These are phyloP conservation scores for Cepaea nemoralis DNA, from an alignment of 1,140 invertebrate genomes.

Conservation along the genomic window DNA sequence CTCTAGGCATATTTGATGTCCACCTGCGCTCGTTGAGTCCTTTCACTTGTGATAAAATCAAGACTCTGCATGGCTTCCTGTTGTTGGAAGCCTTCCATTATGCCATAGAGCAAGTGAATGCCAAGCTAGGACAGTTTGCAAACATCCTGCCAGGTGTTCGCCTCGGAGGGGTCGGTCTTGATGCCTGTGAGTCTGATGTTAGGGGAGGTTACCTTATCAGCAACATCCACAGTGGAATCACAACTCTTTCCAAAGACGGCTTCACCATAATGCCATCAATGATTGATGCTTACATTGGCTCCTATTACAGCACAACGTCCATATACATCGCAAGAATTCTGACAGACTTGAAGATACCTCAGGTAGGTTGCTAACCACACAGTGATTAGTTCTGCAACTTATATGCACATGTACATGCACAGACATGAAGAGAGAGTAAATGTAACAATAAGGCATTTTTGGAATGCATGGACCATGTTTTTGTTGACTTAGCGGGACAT, in stretches of 20 bases:
- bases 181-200: slow-evolving; percentile 59
- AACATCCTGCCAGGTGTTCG: slow-evolving; percentile 58
- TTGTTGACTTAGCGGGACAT: no score
- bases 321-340: slow-evolving; percentile 63
- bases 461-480: no score
- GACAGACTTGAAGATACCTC: slow-evolving; percentile 79
- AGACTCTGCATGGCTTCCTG: slow-evolving; percentile 64
- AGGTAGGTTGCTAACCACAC: slow-evolving; percentile 20
- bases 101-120: slow-evolving; percentile 64
- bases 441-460: no score
- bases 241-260: slow-evolving; percentile 50
- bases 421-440: no score
- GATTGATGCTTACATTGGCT: slow-evolving; percentile 64
- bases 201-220: slow-evolving; percentile 62
- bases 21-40: slow-evolving; percentile 53
- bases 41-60: slow-evolving; percentile 66
- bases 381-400: no score
- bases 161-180: slow-evolving; percentile 65
- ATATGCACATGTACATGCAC: no score
- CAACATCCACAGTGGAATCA: slow-evolving; percentile 62
- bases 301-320: slow-evolving; percentile 62
- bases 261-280: slow-evolving; percentile 9
- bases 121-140: slow-evolving; percentile 59
- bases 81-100: slow-evolving; percentile 68
- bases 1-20: slow-evolving; percentile 68